Conservation (phyloP, 2,888 invertebrate genomes). For the Taenaris catops region DNA sequence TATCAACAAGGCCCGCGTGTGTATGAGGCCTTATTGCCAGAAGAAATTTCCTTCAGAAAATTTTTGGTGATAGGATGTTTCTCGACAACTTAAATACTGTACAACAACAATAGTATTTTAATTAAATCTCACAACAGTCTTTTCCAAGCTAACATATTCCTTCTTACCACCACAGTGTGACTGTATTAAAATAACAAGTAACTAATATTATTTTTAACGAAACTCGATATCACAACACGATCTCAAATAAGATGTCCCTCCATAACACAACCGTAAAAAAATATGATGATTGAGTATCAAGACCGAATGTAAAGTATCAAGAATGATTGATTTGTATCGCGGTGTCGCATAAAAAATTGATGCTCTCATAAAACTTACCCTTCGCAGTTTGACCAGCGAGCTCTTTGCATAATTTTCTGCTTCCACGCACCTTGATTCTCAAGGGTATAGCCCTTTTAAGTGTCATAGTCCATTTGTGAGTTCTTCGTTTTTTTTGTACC, state of each 20-base stretch:
- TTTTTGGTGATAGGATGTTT: too few relatives aligned
- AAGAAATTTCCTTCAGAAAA: too few relatives aligned
- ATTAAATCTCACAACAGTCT: too few relatives aligned
- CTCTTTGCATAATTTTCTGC: constrained; percentile 66
- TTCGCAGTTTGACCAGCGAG: constrained; percentile 47
- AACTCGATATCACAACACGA: constrained; percentile 18
- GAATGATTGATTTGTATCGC: constrained; percentile 53
- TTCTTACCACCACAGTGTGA: too few relatives aligned
- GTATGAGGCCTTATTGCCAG: too few relatives aligned
- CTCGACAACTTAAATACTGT: too few relatives aligned
- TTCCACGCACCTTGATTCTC: constrained; percentile 59
- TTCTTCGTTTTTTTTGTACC: not conserved
- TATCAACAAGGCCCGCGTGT: too few relatives aligned
- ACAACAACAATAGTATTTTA: too few relatives aligned
- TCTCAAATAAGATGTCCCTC: constrained; percentile 7
- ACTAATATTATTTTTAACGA: too few relatives aligned
- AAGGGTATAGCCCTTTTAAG: constrained; percentile 28
- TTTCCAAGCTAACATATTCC: too few relatives aligned
- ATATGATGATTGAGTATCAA: constrained; percentile 23
- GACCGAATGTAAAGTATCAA: constrained; percentile 39
- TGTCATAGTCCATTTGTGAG: constrained; percentile 15
- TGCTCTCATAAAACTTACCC: constrained; percentile 44
- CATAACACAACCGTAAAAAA: constrained; percentile 14
- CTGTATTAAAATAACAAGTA: too few relatives aligned
- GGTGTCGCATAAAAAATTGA: constrained; percentile 54